Percentiles rank a stretch among this genome's conserved stretches.
phyloP scores from a whole-genome alignment of 2,113 vertebrate genomes.

The Morone saxatilis region DNA sequence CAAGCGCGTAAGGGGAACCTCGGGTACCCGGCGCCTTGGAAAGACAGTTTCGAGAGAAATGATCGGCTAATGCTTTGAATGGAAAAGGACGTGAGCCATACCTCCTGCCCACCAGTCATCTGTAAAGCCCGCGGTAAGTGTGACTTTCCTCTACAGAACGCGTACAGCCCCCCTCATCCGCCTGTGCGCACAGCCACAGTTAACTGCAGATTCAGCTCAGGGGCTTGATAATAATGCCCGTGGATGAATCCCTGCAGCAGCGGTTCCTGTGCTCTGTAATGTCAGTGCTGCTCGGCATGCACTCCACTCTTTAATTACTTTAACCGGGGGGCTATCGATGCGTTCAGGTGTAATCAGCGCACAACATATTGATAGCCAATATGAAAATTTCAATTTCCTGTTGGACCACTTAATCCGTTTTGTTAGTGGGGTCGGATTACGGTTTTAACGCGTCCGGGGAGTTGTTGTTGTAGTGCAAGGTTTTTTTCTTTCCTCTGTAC shows the following conservation, averaged over 20 bases:
- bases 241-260: slow-evolving; percentile 43
- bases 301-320: slow-evolving; percentile 67
- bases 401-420: slow-evolving; percentile 14
- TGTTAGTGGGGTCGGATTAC: not conserved
- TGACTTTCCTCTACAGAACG: slow-evolving; percentile 20
- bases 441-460: not conserved
- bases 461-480: not conserved
- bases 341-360: slow-evolving; percentile 63
- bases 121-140: slow-evolving; percentile 75
- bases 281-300: slow-evolving; percentile 18
- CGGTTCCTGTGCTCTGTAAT: slow-evolving; percentile 25
- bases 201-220: slow-evolving; percentile 38
- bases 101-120: slow-evolving; percentile 16
- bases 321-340: slow-evolving; percentile 34
- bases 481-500: not conserved
- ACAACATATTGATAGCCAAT: slow-evolving; percentile 37
- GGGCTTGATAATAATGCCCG: slow-evolving; percentile 28
- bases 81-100: slow-evolving; percentile 57
- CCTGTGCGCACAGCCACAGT: slow-evolving; percentile 33
- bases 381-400: slow-evolving; percentile 21
- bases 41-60: slow-evolving; percentile 62
- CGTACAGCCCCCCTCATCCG: not conserved
- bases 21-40: slow-evolving; percentile 35
- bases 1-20: slow-evolving; percentile 53
- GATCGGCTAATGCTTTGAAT: slow-evolving; percentile 55